Conservation (phyloP, 37 sponge, comb jelly and placozoan species). For the Lycopodina hypogea region DNA sequence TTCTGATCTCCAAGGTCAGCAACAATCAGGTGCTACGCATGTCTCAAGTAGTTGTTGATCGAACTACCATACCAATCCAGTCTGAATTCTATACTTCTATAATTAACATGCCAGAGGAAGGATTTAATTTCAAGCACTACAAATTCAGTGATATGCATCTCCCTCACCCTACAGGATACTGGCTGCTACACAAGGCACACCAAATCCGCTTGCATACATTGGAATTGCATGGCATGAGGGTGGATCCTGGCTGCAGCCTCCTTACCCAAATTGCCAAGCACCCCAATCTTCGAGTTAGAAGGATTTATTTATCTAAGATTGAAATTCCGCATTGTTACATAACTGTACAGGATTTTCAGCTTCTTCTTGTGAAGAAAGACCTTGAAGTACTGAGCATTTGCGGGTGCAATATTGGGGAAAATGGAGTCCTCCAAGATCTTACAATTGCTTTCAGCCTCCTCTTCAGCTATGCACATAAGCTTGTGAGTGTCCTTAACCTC, state of each 20-base stretch:
- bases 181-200: constrained; percentile 7
- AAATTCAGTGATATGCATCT: constrained; percentile 13
- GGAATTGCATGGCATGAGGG: constrained; percentile 4
- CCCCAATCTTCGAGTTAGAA: neutral
- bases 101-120: neutral
- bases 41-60: constrained; percentile 1
- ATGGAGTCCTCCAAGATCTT: constrained; percentile 9
- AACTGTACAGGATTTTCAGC: constrained; percentile 13
- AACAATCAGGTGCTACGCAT: constrained; percentile 1
- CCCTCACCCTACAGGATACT: constrained; percentile 6
- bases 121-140: constrained; percentile 5
- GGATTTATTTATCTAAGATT: constrained; percentile 3
- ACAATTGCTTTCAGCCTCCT: constrained; percentile 13
- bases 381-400: neutral
- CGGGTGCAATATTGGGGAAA: constrained; percentile 14
- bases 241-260: neutral
- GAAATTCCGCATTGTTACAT: constrained; percentile 10
- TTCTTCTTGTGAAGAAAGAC: neutral
- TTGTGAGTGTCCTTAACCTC: neutral
- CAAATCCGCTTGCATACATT: constrained; percentile 9
- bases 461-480: neutral
- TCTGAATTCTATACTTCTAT: neutral
- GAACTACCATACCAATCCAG: neutral
- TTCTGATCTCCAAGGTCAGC: neutral
- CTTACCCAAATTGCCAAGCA: constrained; percentile 5